phyloP scores from a whole-genome alignment of 2,888 invertebrate species.

The Anthoptus insignis region DNA sequence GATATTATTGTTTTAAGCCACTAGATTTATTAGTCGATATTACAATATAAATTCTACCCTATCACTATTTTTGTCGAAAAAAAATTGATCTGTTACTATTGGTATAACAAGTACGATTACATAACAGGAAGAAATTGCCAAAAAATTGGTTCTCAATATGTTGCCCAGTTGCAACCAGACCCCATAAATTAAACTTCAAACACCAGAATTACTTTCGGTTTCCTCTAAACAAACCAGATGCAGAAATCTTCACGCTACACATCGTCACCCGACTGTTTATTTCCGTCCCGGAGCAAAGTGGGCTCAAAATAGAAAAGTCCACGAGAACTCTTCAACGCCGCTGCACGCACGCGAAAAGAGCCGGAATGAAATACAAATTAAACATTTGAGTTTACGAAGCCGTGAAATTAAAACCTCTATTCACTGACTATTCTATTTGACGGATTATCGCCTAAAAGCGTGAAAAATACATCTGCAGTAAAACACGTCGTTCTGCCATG shows the following conservation, averaged over 20 bases:
- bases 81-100: no score
- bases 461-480: conserved; percentile 20
- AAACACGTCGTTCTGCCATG: conserved; percentile 62
- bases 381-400: conserved; percentile 46
- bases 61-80: no score
- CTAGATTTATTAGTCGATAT: no score
- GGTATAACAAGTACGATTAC: no score
- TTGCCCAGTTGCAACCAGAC: no score
- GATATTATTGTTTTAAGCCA: no score
- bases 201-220: conserved; percentile 8
- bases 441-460: conserved; percentile 20
- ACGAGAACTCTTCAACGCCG: conserved; percentile 68
- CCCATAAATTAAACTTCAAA: conserved; percentile 12
- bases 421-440: conserved; percentile 25
- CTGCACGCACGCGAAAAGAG: conserved; percentile 70
- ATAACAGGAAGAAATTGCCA: no score
- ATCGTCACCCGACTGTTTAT: conserved; percentile 75
- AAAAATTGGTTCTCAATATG: no score
- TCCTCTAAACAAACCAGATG: conserved; percentile 57
- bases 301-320: conserved; percentile 84
- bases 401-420: conserved; percentile 50
- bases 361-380: conserved; percentile 52
- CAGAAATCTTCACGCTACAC: conserved; percentile 60
- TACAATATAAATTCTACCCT: no score
- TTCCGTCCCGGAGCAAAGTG: conserved; percentile 72